These are phyloP conservation scores for Encarsia formosa DNA, from an alignment of 2,888 invertebrate genomes.

Conservation along the genomic window DNA sequence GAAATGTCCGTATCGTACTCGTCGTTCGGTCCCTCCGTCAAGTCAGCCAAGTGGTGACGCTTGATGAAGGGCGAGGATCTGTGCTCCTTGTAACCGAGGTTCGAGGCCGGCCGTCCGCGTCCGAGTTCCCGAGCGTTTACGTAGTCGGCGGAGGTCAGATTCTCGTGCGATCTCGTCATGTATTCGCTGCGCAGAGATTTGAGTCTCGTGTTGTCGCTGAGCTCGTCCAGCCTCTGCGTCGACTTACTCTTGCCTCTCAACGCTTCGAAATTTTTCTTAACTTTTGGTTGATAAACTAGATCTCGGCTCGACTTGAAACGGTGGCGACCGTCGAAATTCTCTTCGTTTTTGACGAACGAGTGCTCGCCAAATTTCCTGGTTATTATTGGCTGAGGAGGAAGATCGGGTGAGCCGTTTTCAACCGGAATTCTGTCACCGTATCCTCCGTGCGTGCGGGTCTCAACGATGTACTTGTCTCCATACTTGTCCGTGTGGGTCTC, in stretches of 20 bases:
- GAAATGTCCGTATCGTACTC: conserved; percentile 50
- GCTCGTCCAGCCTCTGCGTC: conserved; percentile 44
- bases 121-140: conserved; percentile 45
- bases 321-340: conserved; percentile 36
- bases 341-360: conserved; percentile 45
- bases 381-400: conserved; percentile 35
- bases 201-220: conserved; percentile 37
- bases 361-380: conserved; percentile 39
- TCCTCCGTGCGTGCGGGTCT: conserved; percentile 43
- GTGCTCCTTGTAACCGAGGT: conserved; percentile 36
- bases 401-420: conserved; percentile 27
- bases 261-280: conserved; percentile 42
- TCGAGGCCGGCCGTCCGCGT: conserved; percentile 31
- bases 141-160: conserved; percentile 41
- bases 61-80: conserved; percentile 33
- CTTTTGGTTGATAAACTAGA: conserved; percentile 36
- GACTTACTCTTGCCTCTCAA: conserved; percentile 46
- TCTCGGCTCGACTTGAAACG: conserved; percentile 28
- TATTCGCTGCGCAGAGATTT: conserved; percentile 40
- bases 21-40: conserved; percentile 43
- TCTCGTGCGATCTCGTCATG: conserved; percentile 45
- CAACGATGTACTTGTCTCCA: conserved; percentile 47
- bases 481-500: conserved; percentile 46
- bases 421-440: conserved; percentile 34
- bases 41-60: conserved; percentile 38